Base-by-base conservation (phyloP, 2,797 vertebrate species). In the Hoplostethus atlanticus region DNA sequence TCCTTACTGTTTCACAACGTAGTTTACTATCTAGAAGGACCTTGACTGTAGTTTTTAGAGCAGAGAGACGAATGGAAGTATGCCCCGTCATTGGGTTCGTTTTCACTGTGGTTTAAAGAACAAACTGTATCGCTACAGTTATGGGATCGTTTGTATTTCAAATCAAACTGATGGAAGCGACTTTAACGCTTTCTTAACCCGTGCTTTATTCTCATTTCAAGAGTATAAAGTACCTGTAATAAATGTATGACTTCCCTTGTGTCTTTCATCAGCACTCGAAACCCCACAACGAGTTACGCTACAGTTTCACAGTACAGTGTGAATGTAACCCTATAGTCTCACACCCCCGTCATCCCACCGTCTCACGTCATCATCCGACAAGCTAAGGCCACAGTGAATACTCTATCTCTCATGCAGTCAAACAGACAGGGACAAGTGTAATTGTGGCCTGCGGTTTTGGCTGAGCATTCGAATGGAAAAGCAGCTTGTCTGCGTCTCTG, bases 381-480 rank as follows among this genome's bases (percentile, higher is more conserved):
- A 65, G 64, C 56, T 54, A 3, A 50, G 53, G 48, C 54, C 52
- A 9, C 57, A 42, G 48, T 61, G 50, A 73, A 60, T 40, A 17
- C 68, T 44, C 76, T 83, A 84, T 84, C 85, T 87, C 72, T 69
- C 64, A 76, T 56, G 68, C 76, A 82, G 84, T 85, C 78, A 81
- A 79, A 88, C 79, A 90, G 87, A 92, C 89, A 88, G 83, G 89
- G 89, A 91, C 89, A 92, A 90, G 90, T 91, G 87, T 88, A 90
- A 92, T 91, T 93, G 89, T 68, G 89, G 90, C 79, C 77, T 89
- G 91, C 6, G 92, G 88, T 87, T 87, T 92, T 21, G 88, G 90
- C 87, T 81, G 84, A 71, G 89, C 87, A 86, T 90, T 91, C 84
- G 87, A 87, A 91, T 50, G 77, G 86, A 89, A 92, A 92, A 90